phyloP scores from a whole-genome alignment of 2,888 invertebrate species.

The Apamea sordens region DNA sequence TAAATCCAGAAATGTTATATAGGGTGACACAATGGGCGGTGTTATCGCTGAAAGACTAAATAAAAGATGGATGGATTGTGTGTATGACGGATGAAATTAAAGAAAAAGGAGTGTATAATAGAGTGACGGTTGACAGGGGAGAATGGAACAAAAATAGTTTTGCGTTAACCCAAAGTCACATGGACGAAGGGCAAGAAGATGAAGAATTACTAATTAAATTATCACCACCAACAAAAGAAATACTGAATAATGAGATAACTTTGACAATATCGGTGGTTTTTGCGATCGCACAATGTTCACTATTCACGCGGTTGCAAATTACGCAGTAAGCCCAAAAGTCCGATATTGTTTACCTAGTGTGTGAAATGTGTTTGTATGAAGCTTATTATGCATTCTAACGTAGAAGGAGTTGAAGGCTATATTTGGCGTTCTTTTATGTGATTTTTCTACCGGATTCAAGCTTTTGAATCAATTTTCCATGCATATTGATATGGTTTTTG shows the following conservation, averaged over 20 bases:
- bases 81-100: not conserved
- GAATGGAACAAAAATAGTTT: too few relatives aligned
- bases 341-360: constrained; percentile 48
- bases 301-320: constrained; percentile 38
- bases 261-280: constrained; percentile 60
- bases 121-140: too few relatives aligned
- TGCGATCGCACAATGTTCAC: constrained; percentile 27
- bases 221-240: constrained; percentile 27
- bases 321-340: constrained; percentile 37
- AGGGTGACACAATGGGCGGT: not conserved
- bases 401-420: constrained; percentile 11
- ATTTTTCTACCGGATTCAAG: not conserved
- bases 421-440: not conserved
- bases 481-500: not conserved
- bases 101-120: not conserved
- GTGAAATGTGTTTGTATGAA: constrained; percentile 23
- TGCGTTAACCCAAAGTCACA: not conserved
- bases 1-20: not conserved
- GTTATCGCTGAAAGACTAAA: not conserved
- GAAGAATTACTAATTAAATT: constrained; percentile 14
- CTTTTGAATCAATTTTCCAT: not conserved
- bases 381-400: constrained; percentile 21
- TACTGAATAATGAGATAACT: constrained; percentile 49
- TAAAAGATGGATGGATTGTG: not conserved
- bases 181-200: not conserved